These are phyloP conservation scores for Tromatobia lineatoria DNA, from an alignment of 2,888 invertebrate genomes.

Conservation along the genomic window DNA sequence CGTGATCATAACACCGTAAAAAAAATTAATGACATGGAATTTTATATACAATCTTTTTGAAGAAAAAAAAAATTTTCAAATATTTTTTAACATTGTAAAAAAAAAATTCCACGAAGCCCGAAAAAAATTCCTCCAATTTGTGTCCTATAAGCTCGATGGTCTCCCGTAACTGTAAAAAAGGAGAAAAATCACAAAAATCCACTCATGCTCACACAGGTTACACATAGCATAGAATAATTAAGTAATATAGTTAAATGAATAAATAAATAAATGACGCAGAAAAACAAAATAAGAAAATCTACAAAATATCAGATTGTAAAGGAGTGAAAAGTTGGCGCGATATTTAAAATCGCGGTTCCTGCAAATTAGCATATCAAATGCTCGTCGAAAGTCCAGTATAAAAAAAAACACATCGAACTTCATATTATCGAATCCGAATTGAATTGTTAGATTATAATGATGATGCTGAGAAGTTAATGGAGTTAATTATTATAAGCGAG, in stretches of 20 bases:
- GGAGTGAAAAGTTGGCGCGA: constrained; percentile 32
- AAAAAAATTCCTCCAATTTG: constrained; percentile 22
- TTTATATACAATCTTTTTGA: background rate
- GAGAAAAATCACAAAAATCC: constrained; percentile 27
- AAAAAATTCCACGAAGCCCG: background rate
- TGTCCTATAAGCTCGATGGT: constrained; percentile 48
- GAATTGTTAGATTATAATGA: constrained; percentile 68
- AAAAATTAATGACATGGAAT: background rate
- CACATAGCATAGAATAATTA: constrained; percentile 9
- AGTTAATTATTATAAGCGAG: constrained; percentile 41
- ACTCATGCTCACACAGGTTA: constrained; percentile 31
- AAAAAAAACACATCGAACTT: constrained; percentile 69
- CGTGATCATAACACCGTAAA: background rate
- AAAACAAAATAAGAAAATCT: constrained; percentile 26
- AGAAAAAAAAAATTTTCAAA: background rate
- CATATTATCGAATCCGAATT: constrained; percentile 70
- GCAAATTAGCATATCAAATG: constrained; percentile 69
- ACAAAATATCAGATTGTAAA: constrained; percentile 42
- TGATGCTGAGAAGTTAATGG: constrained; percentile 6
- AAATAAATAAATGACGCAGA: constrained; percentile 31
- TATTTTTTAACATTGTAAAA: background rate
- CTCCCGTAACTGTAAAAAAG: constrained; percentile 38
- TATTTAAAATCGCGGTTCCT: constrained; percentile 52
- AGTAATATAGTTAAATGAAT: constrained; percentile 27
- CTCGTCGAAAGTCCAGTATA: constrained; percentile 71